Base-by-base conservation (phyloP, 2,797 vertebrate genomes). In the Poecilia gillii region DNA sequence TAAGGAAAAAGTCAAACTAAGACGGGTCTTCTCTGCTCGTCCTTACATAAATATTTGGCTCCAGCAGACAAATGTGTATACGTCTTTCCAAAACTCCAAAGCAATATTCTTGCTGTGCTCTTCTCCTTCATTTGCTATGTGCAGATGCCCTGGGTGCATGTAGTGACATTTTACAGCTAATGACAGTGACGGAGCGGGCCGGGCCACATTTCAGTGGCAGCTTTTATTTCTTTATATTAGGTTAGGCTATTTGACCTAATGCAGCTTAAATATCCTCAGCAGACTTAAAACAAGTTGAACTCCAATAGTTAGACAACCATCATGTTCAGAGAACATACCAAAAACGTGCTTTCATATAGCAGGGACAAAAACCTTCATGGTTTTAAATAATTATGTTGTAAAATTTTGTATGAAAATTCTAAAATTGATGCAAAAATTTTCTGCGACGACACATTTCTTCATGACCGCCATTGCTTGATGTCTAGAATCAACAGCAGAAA, bases 21-120 rank as follows among this genome's bases (percentile, higher is more conserved):
- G 72, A 57, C 77, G 81, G 23, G 51, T 55, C 53, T 64, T 85
- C 20, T 68, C 41, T 25, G 66, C 39, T 43, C 20, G 0, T 68
- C 36, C 66, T 70, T 70, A 25, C 36, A n/a, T 70, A 70, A 87
- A 88, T 88, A 89, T 89, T 89, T 89, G 84, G 78, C 76, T 76
- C 45, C 4, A 36, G 43, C 76, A 88, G 82, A 85, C 78, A 84
- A 88, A 83, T 77, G 59, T 80, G 75, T 76, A 73, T 78, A 84
- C 72, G 47, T 82, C 72, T 81, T 90, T 85, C 82, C 77, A 82
- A 72, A 82, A 76, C 55, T 77, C 81, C 4, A 39, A 28, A 70
- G 20, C 20, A 51, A 55, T 74, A 43, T 33, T 68, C n/a, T 79
- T 55, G 1, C 70, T 13, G 55, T 53, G 47, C 74, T 77, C 66